Evolutionary conservation across 1,140 invertebrate genomes (phyloP).

Genomic region (Hycleus cichorii): DNA sequence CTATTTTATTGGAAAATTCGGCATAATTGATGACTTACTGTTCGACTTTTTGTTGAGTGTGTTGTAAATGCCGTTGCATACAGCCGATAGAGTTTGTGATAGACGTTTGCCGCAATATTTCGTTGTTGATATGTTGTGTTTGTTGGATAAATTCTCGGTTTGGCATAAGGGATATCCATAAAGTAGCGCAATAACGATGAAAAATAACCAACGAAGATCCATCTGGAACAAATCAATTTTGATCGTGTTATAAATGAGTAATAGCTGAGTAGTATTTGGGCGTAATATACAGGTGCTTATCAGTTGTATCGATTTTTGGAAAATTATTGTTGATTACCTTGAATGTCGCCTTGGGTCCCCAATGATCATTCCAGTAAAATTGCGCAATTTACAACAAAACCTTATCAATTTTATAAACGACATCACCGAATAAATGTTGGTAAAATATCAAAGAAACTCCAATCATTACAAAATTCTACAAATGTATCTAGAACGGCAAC

Average conservation of each 20-base stretch:
- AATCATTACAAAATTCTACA: constrained; percentile 1
- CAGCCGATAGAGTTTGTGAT: constrained; percentile 18
- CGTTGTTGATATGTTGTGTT: constrained; percentile 2
- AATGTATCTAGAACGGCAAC: constrained; percentile 2
- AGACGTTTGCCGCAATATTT: constrained; percentile 24
- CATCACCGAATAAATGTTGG: constrained; percentile 4
- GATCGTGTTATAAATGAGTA: constrained; percentile 5
- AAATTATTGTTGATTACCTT: constrained; percentile 1
- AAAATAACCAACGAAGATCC: constrained; percentile 8
- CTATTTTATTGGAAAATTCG: too few species aligned
- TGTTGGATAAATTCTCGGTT: background rate
- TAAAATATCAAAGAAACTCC: background rate
- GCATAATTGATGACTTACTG: constrained; percentile 1
- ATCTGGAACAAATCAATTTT: constrained; percentile 7
- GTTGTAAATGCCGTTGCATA: constrained; percentile 23
- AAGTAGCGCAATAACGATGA: constrained; percentile 3
- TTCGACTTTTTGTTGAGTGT: constrained; percentile 15
- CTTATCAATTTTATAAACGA: constrained; percentile 2
- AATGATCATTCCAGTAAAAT: background rate
- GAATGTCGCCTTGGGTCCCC: constrained; percentile 5
- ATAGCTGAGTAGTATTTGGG: background rate
- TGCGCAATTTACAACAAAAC: background rate
- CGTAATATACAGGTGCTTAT: too few species aligned
- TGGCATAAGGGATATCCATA: background rate
- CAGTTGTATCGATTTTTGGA: background rate